Percentiles rank a stretch among this genome's conserved stretches.
Evolutionary conservation across 2,797 vertebrate species (phyloP).

Genomic region (Paguma larvata): DNA sequence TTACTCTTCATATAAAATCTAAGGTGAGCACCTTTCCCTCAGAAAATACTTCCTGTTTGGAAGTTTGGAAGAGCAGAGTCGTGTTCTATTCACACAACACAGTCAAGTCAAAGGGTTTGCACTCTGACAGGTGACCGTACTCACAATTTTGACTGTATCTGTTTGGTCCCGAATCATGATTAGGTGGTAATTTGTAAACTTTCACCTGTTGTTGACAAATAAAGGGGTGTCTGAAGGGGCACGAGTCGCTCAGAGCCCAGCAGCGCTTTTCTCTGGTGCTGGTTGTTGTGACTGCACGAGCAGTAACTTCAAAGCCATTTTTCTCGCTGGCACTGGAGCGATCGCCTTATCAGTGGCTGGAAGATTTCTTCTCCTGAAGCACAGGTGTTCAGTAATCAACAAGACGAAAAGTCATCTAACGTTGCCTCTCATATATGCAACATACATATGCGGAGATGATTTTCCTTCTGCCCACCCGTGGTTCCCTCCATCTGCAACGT

Average conservation of each 20-base stretch:
- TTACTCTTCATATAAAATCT: neutral
- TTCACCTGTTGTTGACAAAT: neutral
- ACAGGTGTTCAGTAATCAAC: neutral
- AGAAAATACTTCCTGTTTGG: neutral
- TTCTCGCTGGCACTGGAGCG: neutral
- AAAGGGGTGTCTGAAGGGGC: neutral
- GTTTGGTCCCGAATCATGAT: neutral
- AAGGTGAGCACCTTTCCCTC: rapidly evolving
- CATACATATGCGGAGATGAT: neutral
- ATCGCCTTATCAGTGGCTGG: neutral
- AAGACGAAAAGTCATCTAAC: neutral
- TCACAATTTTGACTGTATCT: neutral
- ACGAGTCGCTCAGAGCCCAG: too few relatives aligned
- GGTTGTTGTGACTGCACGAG: neutral
- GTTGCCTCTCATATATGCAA: neutral
- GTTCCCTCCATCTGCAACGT: neutral
- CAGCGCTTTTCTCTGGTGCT: neutral
- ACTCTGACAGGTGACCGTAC: neutral
- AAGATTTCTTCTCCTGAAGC: neutral
- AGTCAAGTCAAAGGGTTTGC: neutral
- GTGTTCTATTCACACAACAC: neutral
- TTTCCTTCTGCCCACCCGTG: neutral
- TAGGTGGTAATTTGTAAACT: neutral
- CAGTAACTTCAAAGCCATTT: neutral
- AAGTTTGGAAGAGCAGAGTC: neutral